phyloP scores from a whole-genome alignment of 1,140 invertebrate species.

The Lutraria rhynchaena region DNA sequence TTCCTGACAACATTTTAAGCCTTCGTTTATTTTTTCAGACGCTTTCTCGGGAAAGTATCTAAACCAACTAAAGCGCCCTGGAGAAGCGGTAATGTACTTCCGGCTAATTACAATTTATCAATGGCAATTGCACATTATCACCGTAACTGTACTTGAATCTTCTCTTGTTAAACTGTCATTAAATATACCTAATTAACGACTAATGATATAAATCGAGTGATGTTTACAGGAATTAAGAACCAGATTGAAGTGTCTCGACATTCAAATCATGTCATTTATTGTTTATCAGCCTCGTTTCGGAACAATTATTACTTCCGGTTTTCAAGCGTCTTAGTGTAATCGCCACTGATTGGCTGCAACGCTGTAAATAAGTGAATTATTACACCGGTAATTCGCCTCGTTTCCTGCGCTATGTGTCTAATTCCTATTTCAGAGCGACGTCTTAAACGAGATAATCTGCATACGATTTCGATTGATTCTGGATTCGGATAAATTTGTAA shows the following conservation, averaged over 20 bases:
- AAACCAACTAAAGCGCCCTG: no score
- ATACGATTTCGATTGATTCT: background rate
- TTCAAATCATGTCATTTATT: slow-evolving; percentile 16
- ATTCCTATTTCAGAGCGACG: slow-evolving; percentile 16
- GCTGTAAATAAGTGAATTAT: slow-evolving; percentile 22
- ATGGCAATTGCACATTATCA: no score
- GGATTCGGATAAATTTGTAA: slow-evolving; percentile 35
- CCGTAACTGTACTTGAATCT: no score
- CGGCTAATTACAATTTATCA: slow-evolving; percentile 1
- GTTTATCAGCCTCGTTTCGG: slow-evolving; percentile 9
- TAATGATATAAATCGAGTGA: slow-evolving; percentile 33
- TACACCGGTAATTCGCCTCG: slow-evolving; percentile 47
- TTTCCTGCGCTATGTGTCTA: slow-evolving; percentile 43
- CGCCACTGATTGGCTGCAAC: slow-evolving; percentile 37
- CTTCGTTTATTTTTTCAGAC: no score
- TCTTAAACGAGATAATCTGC: slow-evolving; percentile 5
- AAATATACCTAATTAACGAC: slow-evolving; percentile 24
- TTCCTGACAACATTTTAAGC: no score
- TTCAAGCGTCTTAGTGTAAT: slow-evolving; percentile 43
- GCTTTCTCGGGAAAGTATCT: no score
- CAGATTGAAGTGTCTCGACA: background rate
- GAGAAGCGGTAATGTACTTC: slow-evolving; percentile 21
- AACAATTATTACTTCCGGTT: slow-evolving; percentile 51
- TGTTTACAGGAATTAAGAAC: background rate
- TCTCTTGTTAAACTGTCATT: slow-evolving; percentile 9